A percentile compares a stretch with the other conserved stretches of the same genome.
Evolutionary conservation across 92 coral and sea anemone genomes (phyloP).

Genomic region (Meandrina meandrites): DNA sequence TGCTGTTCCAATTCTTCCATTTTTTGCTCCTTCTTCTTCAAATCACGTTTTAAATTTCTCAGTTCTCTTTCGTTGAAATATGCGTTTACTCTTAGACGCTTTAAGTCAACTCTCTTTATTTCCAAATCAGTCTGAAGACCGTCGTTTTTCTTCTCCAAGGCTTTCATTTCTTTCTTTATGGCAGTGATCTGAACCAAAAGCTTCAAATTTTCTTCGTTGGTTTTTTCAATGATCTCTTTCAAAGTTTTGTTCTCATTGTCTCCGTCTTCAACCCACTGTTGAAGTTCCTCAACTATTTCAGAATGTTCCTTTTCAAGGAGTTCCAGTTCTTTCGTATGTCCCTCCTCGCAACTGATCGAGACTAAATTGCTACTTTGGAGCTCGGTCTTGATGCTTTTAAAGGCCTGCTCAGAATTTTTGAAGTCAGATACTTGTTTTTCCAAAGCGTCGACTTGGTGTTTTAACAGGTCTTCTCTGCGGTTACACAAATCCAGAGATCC

Average conservation of each 20-base stretch:
- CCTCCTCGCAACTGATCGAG: background rate
- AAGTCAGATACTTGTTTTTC: background rate
- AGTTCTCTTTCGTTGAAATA: slow-evolving; percentile 33
- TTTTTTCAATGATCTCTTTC: background rate
- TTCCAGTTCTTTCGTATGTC: background rate
- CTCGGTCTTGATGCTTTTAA: background rate
- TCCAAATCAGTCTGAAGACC: background rate
- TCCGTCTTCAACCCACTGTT: slow-evolving; percentile 13
- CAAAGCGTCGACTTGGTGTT: background rate
- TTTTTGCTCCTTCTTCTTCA: slow-evolving; percentile 10
- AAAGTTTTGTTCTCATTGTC: background rate
- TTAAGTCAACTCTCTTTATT: background rate
- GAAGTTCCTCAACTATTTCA: background rate
- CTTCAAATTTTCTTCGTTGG: slow-evolving; percentile 8
- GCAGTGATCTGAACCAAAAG: slow-evolving; percentile 3
- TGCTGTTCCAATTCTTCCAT: background rate
- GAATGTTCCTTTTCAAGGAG: no score
- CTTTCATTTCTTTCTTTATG: background rate
- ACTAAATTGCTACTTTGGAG: background rate
- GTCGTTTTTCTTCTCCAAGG: background rate
- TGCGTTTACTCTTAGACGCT: background rate
- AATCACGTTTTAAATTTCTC: slow-evolving; percentile 19
- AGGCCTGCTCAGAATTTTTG: background rate
- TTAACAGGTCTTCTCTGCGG: background rate
- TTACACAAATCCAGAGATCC: background rate